Conservation (phyloP, 1,140 invertebrate species). For the Drosophila eugracilis region DNA sequence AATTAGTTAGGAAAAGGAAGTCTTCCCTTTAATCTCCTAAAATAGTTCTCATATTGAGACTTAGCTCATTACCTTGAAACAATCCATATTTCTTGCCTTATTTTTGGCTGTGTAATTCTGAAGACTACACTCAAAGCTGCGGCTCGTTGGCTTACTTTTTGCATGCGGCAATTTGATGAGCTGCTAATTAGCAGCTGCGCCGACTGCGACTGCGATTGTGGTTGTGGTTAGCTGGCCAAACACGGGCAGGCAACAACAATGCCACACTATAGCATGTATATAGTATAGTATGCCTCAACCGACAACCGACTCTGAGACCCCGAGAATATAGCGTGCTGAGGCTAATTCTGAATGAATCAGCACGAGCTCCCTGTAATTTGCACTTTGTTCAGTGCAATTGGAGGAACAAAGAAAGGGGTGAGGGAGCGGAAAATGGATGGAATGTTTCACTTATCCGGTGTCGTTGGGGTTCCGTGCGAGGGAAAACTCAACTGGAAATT, state of each 20-base stretch:
- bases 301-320: constrained; percentile 11
- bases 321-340: constrained; percentile 57
- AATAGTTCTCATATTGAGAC: too few relatives aligned
- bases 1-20: too few relatives aligned
- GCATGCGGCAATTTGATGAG: constrained; percentile 76
- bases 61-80: too few relatives aligned
- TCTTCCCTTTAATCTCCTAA: too few relatives aligned
- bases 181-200: constrained; percentile 69
- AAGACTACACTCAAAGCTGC: constrained; percentile 19
- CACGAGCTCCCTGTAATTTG: constrained; percentile 77
- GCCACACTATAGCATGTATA: constrained; percentile 16
- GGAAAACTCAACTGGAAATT: constrained; percentile 21
- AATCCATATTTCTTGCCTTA: not conserved
- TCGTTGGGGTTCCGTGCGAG: constrained; percentile 22
- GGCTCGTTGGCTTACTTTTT: constrained; percentile 53
- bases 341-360: constrained; percentile 76
- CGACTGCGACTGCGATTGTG: constrained; percentile 15
- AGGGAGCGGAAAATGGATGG: constrained; percentile 36
- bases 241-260: constrained; percentile 32
- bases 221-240: constrained; percentile 51
- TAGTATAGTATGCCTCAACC: not conserved
- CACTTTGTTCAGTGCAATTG: constrained; percentile 63
- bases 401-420: constrained; percentile 9
- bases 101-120: constrained; percentile 10
- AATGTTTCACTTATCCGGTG: constrained; percentile 47